Conservation (phyloP, 2,113 vertebrate species). For the Cephalopterus ornatus region DNA sequence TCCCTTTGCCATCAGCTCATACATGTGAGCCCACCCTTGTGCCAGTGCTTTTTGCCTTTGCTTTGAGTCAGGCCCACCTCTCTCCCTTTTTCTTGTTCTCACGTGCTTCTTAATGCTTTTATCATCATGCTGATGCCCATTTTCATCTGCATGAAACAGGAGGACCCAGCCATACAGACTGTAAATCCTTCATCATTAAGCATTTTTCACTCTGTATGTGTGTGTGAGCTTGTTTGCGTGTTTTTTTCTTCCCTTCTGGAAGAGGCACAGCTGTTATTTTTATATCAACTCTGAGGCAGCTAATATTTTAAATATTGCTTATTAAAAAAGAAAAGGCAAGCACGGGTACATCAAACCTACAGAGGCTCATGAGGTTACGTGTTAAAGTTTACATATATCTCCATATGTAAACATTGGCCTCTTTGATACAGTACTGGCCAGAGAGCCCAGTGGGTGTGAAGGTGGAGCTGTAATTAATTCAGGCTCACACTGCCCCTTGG, state of each 20-base stretch:
- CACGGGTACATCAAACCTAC: rapidly evolving
- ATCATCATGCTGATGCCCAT: neutral
- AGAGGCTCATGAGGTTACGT: neutral
- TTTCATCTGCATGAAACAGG: neutral
- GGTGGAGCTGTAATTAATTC: too few relatives aligned
- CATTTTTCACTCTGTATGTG: neutral
- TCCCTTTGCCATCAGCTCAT: neutral
- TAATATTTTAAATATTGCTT: neutral
- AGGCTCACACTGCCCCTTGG: too few relatives aligned
- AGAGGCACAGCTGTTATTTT: neutral
- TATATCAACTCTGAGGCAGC: neutral
- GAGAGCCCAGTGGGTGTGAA: too few relatives aligned
- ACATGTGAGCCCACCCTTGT: neutral
- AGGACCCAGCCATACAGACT: neutral
- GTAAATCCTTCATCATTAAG: neutral
- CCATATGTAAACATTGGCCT: neutral
- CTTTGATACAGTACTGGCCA: too few relatives aligned
- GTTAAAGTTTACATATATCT: neutral
- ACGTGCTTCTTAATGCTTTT: neutral
- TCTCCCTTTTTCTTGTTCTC: neutral
- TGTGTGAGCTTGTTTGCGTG: neutral
- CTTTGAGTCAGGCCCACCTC: neutral
- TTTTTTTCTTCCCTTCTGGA: neutral
- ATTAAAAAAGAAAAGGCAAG: neutral
- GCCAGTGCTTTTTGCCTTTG: neutral